A percentile compares a stretch with the other conserved stretches of the same genome.
These are phyloP conservation scores for Enteromius viviparus DNA, from an alignment of 2,797 vertebrate genomes.

Conservation along the genomic window DNA sequence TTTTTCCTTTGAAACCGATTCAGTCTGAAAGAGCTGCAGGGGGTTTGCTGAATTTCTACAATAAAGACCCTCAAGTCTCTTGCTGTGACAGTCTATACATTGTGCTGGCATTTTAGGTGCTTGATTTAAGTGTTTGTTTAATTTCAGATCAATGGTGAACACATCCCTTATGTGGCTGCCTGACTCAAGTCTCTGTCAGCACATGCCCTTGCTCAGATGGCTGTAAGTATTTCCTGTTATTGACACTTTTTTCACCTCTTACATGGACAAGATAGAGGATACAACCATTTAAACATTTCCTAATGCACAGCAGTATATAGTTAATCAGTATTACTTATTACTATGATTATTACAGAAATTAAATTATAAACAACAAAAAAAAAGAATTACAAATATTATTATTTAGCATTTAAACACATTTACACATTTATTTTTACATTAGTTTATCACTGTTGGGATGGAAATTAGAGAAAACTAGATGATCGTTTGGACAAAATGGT, in stretches of 20 bases:
- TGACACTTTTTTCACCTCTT: not conserved
- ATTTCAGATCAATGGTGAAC: constrained; percentile 81
- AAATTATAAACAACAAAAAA: not conserved
- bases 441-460: too few species aligned
- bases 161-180: constrained; percentile 78
- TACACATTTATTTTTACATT: not conserved
- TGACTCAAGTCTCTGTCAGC: constrained; percentile 75
- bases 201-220: constrained; percentile 80
- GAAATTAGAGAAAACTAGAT: too few species aligned
- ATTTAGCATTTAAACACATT: not conserved
- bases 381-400: not conserved
- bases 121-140: not conserved
- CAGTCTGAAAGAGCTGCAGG: not conserved
- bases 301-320: not conserved
- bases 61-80: not conserved
- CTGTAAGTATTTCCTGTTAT: constrained; percentile 74
- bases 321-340: not conserved
- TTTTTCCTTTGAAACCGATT: not conserved
- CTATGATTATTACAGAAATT: not conserved
- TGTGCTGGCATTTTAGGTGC: not conserved
- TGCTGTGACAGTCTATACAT: not conserved
- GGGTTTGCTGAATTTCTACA: not conserved
- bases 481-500: too few species aligned
- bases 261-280: not conserved
- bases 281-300: not conserved